Conservation (phyloP, 2,113 vertebrate genomes). For the Theristicus caerulescens region DNA sequence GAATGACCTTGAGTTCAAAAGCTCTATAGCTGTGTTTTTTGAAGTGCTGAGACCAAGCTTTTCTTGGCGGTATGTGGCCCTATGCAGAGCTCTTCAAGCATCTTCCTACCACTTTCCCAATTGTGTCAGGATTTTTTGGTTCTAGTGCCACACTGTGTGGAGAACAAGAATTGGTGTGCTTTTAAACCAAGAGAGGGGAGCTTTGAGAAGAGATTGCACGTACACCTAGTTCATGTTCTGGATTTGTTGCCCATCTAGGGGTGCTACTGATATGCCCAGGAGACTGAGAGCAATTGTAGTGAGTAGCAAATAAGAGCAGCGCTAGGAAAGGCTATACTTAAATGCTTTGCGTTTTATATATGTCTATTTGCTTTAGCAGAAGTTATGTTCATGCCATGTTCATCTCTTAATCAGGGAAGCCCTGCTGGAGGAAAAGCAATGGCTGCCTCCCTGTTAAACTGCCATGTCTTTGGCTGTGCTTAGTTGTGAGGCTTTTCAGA, state of each 20-base stretch:
- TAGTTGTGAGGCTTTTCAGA: background rate
- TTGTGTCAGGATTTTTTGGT: background rate
- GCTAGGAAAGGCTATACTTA: background rate
- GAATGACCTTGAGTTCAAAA: background rate
- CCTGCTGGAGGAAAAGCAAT: background rate
- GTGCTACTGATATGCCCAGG: background rate
- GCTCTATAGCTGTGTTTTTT: background rate
- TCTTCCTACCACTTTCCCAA: background rate
- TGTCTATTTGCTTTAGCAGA: background rate
- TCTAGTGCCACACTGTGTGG: background rate
- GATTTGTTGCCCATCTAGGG: background rate
- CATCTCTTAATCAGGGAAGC: background rate
- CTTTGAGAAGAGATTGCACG: background rate
- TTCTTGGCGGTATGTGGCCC: background rate
- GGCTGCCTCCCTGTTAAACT: background rate
- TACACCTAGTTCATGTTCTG: background rate
- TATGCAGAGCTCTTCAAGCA: background rate
- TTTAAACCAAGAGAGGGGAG: background rate
- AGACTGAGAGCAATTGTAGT: background rate
- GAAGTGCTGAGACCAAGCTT: background rate
- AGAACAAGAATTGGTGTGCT: background rate
- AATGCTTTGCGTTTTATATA: background rate
- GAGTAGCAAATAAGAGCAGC: background rate
- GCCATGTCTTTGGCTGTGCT: background rate
- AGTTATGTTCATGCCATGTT: fast-evolving